Evolutionary conservation across 1,140 invertebrate species (phyloP), one percentile per base, ranked within the genome.

Genomic region (Prorops nasuta): DNA sequence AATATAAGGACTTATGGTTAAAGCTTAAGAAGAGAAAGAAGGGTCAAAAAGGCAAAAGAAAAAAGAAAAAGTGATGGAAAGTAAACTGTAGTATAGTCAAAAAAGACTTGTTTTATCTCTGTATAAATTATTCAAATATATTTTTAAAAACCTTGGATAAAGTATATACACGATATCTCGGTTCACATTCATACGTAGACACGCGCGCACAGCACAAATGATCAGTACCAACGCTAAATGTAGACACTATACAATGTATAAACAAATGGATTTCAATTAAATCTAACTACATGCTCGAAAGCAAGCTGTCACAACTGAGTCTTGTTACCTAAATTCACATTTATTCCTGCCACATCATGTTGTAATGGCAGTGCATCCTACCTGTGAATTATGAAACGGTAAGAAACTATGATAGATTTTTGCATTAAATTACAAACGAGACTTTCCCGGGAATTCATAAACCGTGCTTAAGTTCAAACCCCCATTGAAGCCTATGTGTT

Each of bases 111-210:
- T n/a, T n/a, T n/a, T n/a, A 22, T 58, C 21, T 71, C 40, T 64
- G 58, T 74, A 74, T 74, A 74, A 77, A 76, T 74, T 71, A 74
- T 66, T 72, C 64, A 74, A 70, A 72, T 76, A 74, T 76, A 76
- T 72, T 69, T 62, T 74, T 71, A 75, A 74, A 74, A 61, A 62
- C 65, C 49, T 65, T 56, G 65, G 57, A 65, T 65, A 73, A 65
- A 73, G 51, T 75, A 76, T 75, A 66, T 76, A 77, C 71, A 76
- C 55, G 51, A 66, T 61, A 57, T 63, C 61, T 51, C 51, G 38
- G 61, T 59, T 59, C 63, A 70, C 59, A 60, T 54, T 66, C 65
- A 71, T 59, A 50, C 64, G 34, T 61, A 55, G 53, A 56, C 55
- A 54, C 58, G 60, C 56, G 44, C 60, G 42, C 61, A 60, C 67